Percentiles rank a stretch among this genome's conserved stretches.
Evolutionary conservation across 2,113 vertebrate genomes (phyloP).

Genomic region (Cygnus atratus): DNA sequence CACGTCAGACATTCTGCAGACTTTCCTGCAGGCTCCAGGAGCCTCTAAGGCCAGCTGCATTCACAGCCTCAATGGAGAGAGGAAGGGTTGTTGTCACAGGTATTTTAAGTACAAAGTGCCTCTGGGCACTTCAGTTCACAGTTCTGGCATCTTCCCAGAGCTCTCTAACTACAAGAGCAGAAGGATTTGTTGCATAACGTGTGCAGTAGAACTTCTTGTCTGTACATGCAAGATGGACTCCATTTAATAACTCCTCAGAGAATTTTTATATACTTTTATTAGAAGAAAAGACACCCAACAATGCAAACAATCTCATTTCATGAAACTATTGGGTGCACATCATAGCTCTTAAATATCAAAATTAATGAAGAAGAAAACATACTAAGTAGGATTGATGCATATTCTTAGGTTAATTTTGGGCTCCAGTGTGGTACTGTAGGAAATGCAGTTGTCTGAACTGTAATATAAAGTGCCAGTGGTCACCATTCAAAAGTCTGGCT

Average conservation of each 20-base stretch:
- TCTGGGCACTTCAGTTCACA: neutral
- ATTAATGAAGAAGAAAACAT: neutral
- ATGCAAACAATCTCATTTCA: neutral
- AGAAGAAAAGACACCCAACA: neutral
- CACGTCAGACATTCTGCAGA: neutral
- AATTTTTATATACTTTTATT: neutral
- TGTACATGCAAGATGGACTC: neutral
- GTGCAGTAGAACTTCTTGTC: neutral
- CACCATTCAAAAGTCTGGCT: neutral
- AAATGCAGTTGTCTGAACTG: neutral
- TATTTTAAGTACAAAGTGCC: neutral
- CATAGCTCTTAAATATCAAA: neutral
- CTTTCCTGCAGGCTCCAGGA: neutral
- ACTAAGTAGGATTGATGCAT: neutral
- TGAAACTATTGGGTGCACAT: neutral
- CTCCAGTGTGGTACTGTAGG: neutral
- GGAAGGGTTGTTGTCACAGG: neutral
- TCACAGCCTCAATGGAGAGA: neutral
- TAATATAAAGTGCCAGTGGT: conserved; percentile 15
- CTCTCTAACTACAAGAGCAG: neutral
- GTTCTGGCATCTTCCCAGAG: neutral
- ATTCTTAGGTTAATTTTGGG: neutral
- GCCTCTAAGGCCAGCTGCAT: neutral
- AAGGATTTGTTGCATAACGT: neutral
- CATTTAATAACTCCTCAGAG: neutral